Conservation (phyloP, 1,140 invertebrate genomes). For the Drosophila nigromelanica region DNA sequence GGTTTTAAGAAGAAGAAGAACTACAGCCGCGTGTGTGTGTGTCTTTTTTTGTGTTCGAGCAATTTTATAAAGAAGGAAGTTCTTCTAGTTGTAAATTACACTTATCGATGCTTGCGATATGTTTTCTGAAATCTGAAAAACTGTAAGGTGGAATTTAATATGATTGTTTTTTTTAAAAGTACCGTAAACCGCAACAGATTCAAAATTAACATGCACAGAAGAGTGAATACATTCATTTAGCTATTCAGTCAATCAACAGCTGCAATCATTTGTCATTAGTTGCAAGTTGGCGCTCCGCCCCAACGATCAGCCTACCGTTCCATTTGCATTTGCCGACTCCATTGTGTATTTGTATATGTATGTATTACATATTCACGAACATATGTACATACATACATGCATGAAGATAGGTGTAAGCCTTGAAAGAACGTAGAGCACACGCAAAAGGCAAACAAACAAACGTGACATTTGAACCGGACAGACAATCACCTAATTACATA, state of each 20-base stretch:
- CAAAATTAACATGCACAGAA: slow-evolving; percentile 9
- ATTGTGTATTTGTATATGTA: slow-evolving; percentile 3
- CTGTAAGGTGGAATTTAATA: slow-evolving; percentile 5
- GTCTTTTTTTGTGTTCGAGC: too few species aligned
- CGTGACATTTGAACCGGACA: slow-evolving; percentile 73
- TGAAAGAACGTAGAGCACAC: slow-evolving; percentile 11
- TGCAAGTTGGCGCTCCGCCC: slow-evolving; percentile 44
- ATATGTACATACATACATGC: neutral
- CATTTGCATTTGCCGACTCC: slow-evolving; percentile 26
- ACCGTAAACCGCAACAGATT: slow-evolving; percentile 11
- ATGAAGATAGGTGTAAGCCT: neutral
- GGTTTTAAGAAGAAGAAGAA: too few species aligned
- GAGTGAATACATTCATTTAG: slow-evolving; percentile 27
- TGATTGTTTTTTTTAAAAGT: slow-evolving; percentile 7
- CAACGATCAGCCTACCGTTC: slow-evolving; percentile 28
- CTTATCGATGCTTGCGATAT: slow-evolving; percentile 1
- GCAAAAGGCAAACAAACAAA: slow-evolving; percentile 63
- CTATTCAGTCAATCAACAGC: slow-evolving; percentile 29
- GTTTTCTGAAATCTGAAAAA: neutral
- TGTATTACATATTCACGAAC: neutral
- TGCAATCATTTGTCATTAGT: slow-evolving; percentile 42
- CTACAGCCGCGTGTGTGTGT: too few species aligned
- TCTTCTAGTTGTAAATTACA: slow-evolving; percentile 9
- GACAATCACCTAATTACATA: slow-evolving; percentile 79
- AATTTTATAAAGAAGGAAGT: too few species aligned